phyloP scores from a whole-genome alignment of 2,113 vertebrate genomes.

The Camelus bactrianus region DNA sequence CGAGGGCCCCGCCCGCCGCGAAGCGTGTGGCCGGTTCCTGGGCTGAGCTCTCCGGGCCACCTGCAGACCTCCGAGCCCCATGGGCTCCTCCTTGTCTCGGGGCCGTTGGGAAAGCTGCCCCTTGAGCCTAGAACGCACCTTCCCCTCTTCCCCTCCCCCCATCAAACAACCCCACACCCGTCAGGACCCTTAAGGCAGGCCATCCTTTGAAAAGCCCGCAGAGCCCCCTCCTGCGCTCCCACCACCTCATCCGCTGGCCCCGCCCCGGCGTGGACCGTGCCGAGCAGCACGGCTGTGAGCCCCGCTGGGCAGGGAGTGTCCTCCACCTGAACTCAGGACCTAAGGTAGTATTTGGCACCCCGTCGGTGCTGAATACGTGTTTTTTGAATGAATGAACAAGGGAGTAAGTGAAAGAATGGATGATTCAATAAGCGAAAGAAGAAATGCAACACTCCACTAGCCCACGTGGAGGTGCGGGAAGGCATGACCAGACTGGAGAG shows the following conservation, averaged over 20 bases:
- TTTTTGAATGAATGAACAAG: background rate
- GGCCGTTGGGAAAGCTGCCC: background rate
- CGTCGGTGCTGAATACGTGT: background rate
- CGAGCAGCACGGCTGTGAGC: background rate
- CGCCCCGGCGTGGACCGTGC: accelerated
- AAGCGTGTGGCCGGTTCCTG: background rate
- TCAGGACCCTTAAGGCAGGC: background rate
- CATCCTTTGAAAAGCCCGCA: background rate
- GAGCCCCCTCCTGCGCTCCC: background rate
- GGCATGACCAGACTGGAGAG: background rate
- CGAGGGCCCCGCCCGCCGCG: background rate
- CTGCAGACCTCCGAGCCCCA: too few species aligned
- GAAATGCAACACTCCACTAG: background rate
- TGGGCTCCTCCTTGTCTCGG: background rate
- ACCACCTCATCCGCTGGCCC: too few species aligned
- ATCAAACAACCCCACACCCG: background rate
- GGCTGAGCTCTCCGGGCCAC: background rate
- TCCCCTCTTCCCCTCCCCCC: background rate
- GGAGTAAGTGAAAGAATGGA: background rate
- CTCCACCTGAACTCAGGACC: background rate
- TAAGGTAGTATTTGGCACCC: background rate
- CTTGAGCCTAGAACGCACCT: background rate
- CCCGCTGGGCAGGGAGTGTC: background rate
- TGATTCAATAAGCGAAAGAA: background rate
- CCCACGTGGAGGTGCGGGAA: background rate